Percentiles rank a stretch among this genome's conserved stretches.
These are phyloP conservation scores for Anoplophora glabripennis DNA, from an alignment of 1,140 invertebrate species.

Conservation along the genomic window DNA sequence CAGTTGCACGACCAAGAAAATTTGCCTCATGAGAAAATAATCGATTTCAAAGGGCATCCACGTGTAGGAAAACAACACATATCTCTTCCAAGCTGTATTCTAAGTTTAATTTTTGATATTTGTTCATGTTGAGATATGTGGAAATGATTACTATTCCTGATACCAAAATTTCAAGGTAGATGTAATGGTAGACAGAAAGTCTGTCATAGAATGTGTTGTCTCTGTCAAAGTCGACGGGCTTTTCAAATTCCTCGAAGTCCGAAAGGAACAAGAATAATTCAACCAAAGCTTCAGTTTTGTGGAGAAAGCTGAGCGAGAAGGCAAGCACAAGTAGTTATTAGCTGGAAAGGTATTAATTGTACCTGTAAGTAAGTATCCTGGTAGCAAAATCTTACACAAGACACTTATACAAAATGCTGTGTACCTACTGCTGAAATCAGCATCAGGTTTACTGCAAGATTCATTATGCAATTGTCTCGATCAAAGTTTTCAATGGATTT, in stretches of 20 bases:
- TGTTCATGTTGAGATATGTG: background rate
- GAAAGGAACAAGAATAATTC: background rate
- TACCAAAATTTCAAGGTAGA: background rate
- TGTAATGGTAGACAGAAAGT: slow-evolving; percentile 1
- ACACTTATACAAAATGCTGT: too few relatives aligned
- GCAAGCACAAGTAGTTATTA: too few relatives aligned
- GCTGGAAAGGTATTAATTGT: too few relatives aligned
- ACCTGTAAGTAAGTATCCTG: background rate
- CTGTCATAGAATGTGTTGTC: background rate
- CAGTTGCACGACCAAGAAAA: slow-evolving; percentile 10
- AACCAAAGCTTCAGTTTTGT: background rate
- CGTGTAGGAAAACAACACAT: slow-evolving; percentile 11
- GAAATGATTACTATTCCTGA: background rate
- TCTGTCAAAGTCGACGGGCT: slow-evolving; percentile 11
- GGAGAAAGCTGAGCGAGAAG: too few relatives aligned
- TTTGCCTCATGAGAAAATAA: slow-evolving; percentile 14
- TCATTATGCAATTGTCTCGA: too few relatives aligned
- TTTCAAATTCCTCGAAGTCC: slow-evolving; percentile 14
- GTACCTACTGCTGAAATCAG: too few relatives aligned
- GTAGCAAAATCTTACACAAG: too few relatives aligned
- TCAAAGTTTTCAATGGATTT: too few relatives aligned
- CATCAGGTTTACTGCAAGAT: too few relatives aligned
- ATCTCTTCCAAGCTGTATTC: slow-evolving; percentile 2
- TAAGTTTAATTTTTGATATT: slow-evolving; percentile 7
- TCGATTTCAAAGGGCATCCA: slow-evolving; percentile 23